Evolutionary conservation across 2,888 invertebrate species (phyloP), one percentile per base, ranked within the genome.

Genomic region (Spialia ferax): DNA sequence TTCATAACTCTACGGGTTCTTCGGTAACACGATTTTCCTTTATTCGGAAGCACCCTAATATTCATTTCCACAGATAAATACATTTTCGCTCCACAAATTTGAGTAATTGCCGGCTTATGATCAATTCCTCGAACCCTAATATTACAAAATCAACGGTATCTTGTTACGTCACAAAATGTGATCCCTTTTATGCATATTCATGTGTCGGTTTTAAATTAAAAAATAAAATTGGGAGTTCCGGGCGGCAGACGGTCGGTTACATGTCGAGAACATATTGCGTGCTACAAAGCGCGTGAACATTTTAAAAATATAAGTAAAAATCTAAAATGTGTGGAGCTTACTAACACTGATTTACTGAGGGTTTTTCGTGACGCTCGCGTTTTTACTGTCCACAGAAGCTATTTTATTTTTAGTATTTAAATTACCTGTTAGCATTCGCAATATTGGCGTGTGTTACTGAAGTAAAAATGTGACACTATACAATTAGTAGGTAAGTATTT

Each of bases 181-280:
- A 84, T 81, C 82, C 91, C 86, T 85, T 89, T 91, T 91, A 91
- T 92, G 90, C 93, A 93, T 93, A 92, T 88, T 89, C 87, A 88
- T 85, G 80, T 75, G 79, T 79, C 69, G 71, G 74, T 75, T 71
- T 76, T 73, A 74, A 78, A 72, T 62, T 70, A 63, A 72, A 71
- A 78, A 75, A 77, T 74, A 76, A 75, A 76, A 73, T 70, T 71
- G 69, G 69, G 59, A 71, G 64, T 66, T 45, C 63, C 48, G 65
- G 64, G 64, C 73, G 72, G 57, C 42, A 60, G 70, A 68, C 71
- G 66, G 76, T 76, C 11, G 61, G 45, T 29, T 29, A 32, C 62
- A 62, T 73, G 79, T 77, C 77, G 80, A 71, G 77, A 81, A 81
- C 85, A 86, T 79, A 83, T 84, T 85, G 84, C 75, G 79, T 73